Conservation (phyloP, 64 coral and sea anemone genomes). For the Actinia tenebrosa region DNA sequence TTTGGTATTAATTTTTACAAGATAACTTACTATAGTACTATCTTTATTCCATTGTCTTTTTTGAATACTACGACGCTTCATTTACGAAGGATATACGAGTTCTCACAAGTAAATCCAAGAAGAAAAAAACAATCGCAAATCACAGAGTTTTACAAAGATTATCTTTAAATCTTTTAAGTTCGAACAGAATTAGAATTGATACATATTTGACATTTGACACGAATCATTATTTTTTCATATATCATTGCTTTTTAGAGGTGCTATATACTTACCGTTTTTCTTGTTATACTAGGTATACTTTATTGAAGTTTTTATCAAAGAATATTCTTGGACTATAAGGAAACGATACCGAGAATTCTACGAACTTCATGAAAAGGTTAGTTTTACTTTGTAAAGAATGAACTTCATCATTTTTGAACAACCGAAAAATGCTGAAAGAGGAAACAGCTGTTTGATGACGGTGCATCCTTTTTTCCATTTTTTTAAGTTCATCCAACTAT, state of each 20-base stretch:
- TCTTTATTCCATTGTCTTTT: not conserved
- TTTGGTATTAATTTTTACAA: not conserved
- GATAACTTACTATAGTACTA: not conserved
- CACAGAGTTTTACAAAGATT: not conserved
- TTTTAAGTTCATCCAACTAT: no score
- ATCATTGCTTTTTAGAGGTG: not conserved
- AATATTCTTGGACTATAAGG: constrained; percentile 86
- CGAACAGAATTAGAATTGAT: not conserved
- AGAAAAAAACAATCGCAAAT: not conserved
- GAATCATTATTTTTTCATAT: no score
- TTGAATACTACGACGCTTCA: not conserved
- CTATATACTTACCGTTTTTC: not conserved
- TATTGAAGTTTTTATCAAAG: constrained; percentile 79
- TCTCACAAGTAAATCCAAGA: not conserved
- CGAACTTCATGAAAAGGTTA: constrained; percentile 90
- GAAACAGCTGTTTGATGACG: not conserved
- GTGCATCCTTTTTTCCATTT: no score
- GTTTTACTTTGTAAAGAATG: not conserved
- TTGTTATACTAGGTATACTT: constrained; percentile 61
- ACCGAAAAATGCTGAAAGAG: not conserved
- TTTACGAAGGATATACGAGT: not conserved
- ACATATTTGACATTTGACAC: not conserved
- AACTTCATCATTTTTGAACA: not conserved
- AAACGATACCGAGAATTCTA: constrained; percentile 90
- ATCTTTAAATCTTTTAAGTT: not conserved